phyloP scores from a whole-genome alignment of 2,888 invertebrate species.

The Hyppa rectilinea region DNA sequence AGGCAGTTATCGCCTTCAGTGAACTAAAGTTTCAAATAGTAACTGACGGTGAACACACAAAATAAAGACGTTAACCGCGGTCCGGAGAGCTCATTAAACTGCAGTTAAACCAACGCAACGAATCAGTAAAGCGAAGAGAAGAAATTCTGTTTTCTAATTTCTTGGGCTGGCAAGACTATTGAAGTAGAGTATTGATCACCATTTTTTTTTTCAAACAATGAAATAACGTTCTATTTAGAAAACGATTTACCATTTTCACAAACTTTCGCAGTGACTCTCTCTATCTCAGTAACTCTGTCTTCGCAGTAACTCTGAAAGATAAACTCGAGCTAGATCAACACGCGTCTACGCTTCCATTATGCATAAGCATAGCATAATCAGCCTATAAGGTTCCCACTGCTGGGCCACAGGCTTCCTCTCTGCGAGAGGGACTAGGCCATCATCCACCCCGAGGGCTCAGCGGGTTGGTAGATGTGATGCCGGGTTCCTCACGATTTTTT shows the following conservation, averaged over 20 bases:
- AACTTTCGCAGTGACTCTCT: not conserved
- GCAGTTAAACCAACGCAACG: constrained; percentile 35
- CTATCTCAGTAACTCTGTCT: too few relatives aligned
- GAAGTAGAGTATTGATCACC: not conserved
- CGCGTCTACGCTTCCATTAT: too few relatives aligned
- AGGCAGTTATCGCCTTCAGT: constrained; percentile 23
- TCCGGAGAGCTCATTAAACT: constrained; percentile 38
- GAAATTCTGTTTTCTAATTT: constrained; percentile 6
- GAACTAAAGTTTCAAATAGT: constrained; percentile 33
- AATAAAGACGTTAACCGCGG: constrained; percentile 18
- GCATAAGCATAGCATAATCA: too few relatives aligned
- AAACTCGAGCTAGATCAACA: not conserved
- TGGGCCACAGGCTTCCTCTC: too few relatives aligned
- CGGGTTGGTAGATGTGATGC: too few relatives aligned
- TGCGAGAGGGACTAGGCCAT: too few relatives aligned
- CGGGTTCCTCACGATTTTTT: too few relatives aligned
- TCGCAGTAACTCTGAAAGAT: too few relatives aligned
- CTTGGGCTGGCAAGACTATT: not conserved
- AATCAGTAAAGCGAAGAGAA: constrained; percentile 9
- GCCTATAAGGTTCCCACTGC: too few relatives aligned
- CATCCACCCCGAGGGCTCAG: too few relatives aligned
- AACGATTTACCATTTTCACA: too few relatives aligned
- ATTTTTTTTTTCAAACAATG: not conserved
- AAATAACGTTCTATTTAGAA: too few relatives aligned
- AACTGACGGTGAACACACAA: constrained; percentile 26